A percentile compares a stretch with the other conserved stretches of the same genome.
Evolutionary conservation across 2,888 invertebrate genomes (phyloP).

Genomic region (Luperina testacea): DNA sequence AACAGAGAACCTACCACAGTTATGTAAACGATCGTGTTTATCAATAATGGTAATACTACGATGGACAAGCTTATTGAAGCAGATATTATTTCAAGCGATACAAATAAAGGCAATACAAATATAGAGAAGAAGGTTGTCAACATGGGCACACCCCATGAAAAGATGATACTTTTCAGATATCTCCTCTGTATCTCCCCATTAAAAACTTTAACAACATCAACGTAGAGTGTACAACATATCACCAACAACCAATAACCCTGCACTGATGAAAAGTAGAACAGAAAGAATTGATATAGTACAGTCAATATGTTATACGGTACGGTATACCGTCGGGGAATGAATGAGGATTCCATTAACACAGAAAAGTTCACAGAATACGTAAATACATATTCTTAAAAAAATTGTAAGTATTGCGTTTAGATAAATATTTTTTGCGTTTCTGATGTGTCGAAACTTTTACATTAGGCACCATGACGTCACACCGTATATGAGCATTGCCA

Average conservation of each 20-base stretch:
- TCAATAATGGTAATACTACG: constrained; percentile 8
- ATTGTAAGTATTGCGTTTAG: constrained; percentile 13
- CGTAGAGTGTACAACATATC: constrained; percentile 22
- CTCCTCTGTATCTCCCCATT: not conserved
- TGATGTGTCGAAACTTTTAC: no score
- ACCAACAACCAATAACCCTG: constrained; percentile 23
- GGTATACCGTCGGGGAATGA: no score
- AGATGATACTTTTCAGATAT: constrained; percentile 9
- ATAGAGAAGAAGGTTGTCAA: no score
- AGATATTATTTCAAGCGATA: not conserved
- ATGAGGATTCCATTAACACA: not conserved
- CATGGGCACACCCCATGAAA: constrained; percentile 18
- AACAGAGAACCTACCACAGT: constrained; percentile 2
- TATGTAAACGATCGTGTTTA: constrained; percentile 22
- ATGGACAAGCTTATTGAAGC: not conserved
- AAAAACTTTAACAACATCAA: constrained; percentile 15
- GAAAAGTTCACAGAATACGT: not conserved
- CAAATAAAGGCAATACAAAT: not conserved
- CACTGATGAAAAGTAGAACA: not conserved
- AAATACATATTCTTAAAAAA: not conserved
- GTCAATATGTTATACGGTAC: no score
- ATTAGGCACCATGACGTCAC: not conserved
- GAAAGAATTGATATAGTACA: not conserved
- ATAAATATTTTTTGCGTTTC: no score
- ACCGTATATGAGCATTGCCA: constrained; percentile 13